phyloP scores from a whole-genome alignment of 1,140 invertebrate genomes.

The Drosophila insularis region DNA sequence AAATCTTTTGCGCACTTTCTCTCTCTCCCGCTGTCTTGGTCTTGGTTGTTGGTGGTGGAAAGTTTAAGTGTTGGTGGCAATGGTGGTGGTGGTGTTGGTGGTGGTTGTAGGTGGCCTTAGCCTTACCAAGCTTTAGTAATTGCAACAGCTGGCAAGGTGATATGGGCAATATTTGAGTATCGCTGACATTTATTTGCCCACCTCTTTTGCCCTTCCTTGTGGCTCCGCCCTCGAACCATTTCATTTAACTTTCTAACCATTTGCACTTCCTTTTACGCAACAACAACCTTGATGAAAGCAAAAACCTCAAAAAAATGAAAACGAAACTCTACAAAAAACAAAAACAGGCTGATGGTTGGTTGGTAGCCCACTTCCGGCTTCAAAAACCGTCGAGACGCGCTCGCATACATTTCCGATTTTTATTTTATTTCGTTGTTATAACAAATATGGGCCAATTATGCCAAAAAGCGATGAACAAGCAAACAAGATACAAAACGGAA shows the following conservation, averaged over 20 bases:
- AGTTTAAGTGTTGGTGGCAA: not conserved
- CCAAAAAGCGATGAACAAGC: slow-evolving; percentile 46
- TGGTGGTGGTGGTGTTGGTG: not conserved
- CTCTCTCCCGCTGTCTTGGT: slow-evolving; percentile 61
- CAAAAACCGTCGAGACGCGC: slow-evolving; percentile 41
- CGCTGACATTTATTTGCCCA: slow-evolving; percentile 15
- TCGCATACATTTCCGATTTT: slow-evolving; percentile 65
- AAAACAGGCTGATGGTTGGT: slow-evolving; percentile 43
- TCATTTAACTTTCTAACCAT: slow-evolving; percentile 72
- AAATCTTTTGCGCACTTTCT: slow-evolving; percentile 71
- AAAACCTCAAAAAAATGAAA: slow-evolving; percentile 47
- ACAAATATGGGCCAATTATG: slow-evolving; percentile 77
- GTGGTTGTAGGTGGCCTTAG: not conserved
- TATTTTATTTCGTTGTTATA: slow-evolving; percentile 51
- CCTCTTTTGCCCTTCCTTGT: too few relatives aligned
- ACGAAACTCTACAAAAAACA: slow-evolving; percentile 49
- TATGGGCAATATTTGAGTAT: slow-evolving; percentile 34
- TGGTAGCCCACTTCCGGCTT: slow-evolving; percentile 61
- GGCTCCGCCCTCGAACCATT: not conserved
- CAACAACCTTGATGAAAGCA: slow-evolving; percentile 73
- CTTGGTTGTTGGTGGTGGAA: slow-evolving; percentile 35
- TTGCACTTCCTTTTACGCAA: slow-evolving; percentile 80
- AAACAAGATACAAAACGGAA: slow-evolving; percentile 40
- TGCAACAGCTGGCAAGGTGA: slow-evolving; percentile 41
- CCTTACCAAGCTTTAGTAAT: not conserved